These are phyloP conservation scores for Drosophila falleni DNA, from an alignment of 2,888 invertebrate species.

Conservation along the genomic window DNA sequence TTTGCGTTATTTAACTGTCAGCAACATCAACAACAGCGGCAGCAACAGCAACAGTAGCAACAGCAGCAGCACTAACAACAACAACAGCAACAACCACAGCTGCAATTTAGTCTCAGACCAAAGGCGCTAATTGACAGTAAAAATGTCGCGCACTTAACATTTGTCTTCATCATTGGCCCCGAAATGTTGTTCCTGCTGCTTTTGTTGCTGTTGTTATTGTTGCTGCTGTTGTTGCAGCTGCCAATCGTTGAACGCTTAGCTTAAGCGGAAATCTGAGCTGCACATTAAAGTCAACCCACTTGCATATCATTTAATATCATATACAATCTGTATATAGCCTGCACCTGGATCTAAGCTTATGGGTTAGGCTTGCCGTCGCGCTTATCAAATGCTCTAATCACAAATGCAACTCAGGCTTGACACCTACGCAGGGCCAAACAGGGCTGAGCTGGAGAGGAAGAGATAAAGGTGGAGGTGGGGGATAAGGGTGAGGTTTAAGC, in stretches of 20 bases:
- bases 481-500: slow-evolving; percentile 37
- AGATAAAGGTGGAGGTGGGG: slow-evolving; percentile 2
- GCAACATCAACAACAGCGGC: slow-evolving; percentile 59
- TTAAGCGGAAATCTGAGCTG: slow-evolving; percentile 53
- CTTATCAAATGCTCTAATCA: slow-evolving; percentile 59
- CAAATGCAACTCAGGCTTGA: slow-evolving; percentile 46
- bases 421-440: slow-evolving; percentile 55
- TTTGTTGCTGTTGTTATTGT: background rate
- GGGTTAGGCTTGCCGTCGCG: slow-evolving; percentile 29
- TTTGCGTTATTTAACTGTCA: slow-evolving; percentile 78
- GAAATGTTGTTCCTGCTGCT: slow-evolving; percentile 29
- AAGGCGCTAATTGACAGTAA: slow-evolving; percentile 76
- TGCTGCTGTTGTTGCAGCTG: slow-evolving; percentile 1
- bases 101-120: slow-evolving; percentile 47
- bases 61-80: slow-evolving; percentile 32
- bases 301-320: slow-evolving; percentile 59
- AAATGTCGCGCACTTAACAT: slow-evolving; percentile 78
- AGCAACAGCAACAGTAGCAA: slow-evolving; percentile 58
- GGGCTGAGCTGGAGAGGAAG: slow-evolving; percentile 6
- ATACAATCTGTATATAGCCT: slow-evolving; percentile 28
- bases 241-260: slow-evolving; percentile 25
- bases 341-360: slow-evolving; percentile 32
- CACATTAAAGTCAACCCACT: slow-evolving; percentile 50
- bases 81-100: slow-evolving; percentile 40
- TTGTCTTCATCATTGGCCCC: slow-evolving; percentile 69